Evolutionary conservation across 2,797 vertebrate species (phyloP).

Genomic region (Masticophis lateralis): DNA sequence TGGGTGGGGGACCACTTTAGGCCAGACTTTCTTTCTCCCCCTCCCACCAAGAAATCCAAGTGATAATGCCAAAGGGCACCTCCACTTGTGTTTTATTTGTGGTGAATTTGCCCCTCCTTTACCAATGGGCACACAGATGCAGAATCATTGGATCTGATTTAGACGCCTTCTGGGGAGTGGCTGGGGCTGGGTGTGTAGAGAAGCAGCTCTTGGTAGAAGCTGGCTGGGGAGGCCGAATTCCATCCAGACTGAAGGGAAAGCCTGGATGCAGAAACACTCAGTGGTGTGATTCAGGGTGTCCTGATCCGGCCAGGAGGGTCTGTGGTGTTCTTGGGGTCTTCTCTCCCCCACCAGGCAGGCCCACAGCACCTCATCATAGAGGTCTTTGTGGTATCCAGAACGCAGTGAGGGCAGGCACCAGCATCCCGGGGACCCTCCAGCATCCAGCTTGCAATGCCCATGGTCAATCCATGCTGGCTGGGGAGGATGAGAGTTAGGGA

Average conservation of each 20-base stretch:
- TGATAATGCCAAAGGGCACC: neutral
- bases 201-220: neutral
- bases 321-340: too few relatives aligned
- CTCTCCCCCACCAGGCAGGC: neutral
- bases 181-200: neutral
- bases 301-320: neutral
- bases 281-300: neutral
- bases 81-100: neutral
- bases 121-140: neutral
- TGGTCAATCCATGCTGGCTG: neutral
- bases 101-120: neutral
- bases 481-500: neutral
- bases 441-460: neutral
- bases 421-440: neutral
- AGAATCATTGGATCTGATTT: neutral
- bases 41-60: neutral
- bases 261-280: neutral
- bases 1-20: neutral
- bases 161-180: neutral
- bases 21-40: neutral
- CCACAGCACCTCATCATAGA: neutral
- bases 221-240: too few relatives aligned
- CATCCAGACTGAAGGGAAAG: neutral
- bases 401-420: neutral
- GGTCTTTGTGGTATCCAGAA: neutral